Conservation (phyloP, 2,113 vertebrate species). For the Bombycilla garrulus region DNA sequence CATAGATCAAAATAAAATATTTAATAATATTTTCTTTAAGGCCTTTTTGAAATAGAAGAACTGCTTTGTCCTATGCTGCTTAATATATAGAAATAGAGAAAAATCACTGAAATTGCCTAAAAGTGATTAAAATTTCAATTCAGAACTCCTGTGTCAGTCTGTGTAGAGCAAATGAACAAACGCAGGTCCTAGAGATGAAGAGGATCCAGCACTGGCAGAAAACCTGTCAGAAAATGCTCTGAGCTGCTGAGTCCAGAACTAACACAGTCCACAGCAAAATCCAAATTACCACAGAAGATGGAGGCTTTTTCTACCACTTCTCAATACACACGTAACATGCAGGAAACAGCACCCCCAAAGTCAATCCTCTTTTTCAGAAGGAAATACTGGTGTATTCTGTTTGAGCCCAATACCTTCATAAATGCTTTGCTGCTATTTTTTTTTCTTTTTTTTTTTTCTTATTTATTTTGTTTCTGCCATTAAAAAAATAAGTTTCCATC, state of each 20-base stretch:
- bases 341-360: neutral
- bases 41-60: neutral
- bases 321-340: neutral
- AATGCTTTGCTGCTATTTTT: neutral
- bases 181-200: neutral
- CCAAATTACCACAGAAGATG: neutral
- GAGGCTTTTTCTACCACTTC: neutral
- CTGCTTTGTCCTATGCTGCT: neutral
- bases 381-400: neutral
- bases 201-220: neutral
- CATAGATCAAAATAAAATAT: neutral
- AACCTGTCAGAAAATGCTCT: neutral
- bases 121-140: neutral
- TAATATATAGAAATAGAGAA: neutral
- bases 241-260: neutral
- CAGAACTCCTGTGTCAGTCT: neutral
- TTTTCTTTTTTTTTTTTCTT: neutral
- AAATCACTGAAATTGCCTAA: neutral
- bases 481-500: neutral
- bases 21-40: neutral
- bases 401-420: neutral
- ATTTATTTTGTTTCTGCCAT: neutral
- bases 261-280: neutral
- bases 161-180: neutral
- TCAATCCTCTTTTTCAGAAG: neutral